Conservation (phyloP, 2,888 invertebrate genomes). For the Drosophila quinaria region DNA sequence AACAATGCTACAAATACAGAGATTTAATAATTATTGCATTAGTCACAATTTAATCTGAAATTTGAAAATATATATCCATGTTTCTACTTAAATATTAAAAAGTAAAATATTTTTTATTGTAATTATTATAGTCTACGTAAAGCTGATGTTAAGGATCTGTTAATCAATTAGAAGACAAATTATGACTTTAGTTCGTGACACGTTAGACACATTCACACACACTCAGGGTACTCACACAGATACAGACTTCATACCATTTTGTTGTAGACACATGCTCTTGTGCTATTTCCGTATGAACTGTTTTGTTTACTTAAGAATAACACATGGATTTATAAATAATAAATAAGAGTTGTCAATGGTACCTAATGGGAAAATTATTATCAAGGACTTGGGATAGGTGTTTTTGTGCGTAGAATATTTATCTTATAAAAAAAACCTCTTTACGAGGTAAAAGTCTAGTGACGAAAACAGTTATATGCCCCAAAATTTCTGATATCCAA, state of each 20-base stretch:
- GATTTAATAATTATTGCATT: neutral
- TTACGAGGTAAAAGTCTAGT: no score
- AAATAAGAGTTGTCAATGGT: constrained; percentile 27
- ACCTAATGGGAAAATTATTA: constrained; percentile 24
- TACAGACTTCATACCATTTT: constrained; percentile 7
- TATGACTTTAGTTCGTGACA: constrained; percentile 21
- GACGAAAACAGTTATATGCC: no score
- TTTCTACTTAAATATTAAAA: neutral
- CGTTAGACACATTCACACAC: constrained; percentile 6
- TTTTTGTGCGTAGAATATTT: neutral
- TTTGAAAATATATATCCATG: neutral
- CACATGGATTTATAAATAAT: constrained; percentile 36
- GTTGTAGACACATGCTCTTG: neutral
- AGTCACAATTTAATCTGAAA: neutral
- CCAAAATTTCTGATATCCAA: no score
- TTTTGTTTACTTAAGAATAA: constrained; percentile 30
- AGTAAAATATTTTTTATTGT: neutral
- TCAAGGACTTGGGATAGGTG: constrained; percentile 25
- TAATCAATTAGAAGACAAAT: constrained; percentile 46
- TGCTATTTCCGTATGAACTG: constrained; percentile 33
- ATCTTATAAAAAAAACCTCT: no score
- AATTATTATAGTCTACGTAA: neutral
- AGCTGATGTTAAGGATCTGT: constrained; percentile 8
- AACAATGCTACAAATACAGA: no score
- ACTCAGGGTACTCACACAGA: neutral